A percentile compares a stretch with the other conserved stretches of the same genome.
These are phyloP conservation scores for Tapirus indicus DNA, from an alignment of 2,797 vertebrate genomes.

Conservation along the genomic window DNA sequence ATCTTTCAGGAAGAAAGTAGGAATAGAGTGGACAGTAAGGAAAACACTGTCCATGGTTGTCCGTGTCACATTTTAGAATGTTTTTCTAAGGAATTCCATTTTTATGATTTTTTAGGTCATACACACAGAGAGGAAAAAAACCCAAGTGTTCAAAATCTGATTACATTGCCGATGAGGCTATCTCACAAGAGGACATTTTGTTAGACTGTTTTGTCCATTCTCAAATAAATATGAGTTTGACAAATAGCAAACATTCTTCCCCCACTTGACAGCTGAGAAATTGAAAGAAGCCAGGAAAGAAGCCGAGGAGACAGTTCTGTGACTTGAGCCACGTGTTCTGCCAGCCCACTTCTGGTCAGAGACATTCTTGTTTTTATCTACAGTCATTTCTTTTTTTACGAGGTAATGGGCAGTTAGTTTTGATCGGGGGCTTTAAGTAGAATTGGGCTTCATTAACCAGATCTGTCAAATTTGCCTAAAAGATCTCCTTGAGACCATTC, in stretches of 20 bases:
- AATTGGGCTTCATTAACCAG: constrained; percentile 6
- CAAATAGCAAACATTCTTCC: neutral
- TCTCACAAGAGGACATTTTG: neutral
- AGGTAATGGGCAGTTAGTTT: constrained; percentile 35
- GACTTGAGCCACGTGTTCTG: neutral
- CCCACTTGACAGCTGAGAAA: neutral
- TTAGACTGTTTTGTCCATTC: neutral
- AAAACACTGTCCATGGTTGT: neutral
- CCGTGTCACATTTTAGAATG: neutral
- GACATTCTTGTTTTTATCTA: neutral
- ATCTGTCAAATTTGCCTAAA: neutral
- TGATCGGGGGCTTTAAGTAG: constrained; percentile 28
- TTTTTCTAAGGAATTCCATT: constrained; percentile 2
- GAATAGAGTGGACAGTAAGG: neutral
- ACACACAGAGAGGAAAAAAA: neutral
- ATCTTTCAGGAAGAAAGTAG: neutral
- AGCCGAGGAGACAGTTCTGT: neutral
- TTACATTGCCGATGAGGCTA: neutral
- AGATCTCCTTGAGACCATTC: constrained; percentile 56
- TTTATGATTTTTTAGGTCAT: neutral
- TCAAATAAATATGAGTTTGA: neutral
- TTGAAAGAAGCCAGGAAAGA: neutral
- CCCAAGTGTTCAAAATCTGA: neutral
- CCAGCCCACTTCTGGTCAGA: neutral
- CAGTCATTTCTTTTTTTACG: constrained; percentile 1